phyloP scores from a whole-genome alignment of 2,888 invertebrate species.

The Griposia aprilina region DNA sequence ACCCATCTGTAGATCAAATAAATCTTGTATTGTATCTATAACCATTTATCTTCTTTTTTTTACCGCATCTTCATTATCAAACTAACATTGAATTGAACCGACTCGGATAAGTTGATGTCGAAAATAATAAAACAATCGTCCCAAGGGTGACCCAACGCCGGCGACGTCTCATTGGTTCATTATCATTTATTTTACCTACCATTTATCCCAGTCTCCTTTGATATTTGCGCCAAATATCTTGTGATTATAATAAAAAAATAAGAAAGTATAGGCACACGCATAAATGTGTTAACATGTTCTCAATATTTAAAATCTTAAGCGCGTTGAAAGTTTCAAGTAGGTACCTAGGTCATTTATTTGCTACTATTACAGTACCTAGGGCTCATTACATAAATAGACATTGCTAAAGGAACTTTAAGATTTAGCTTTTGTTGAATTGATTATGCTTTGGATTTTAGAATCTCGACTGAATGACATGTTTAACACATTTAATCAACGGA shows the following conservation, averaged over 20 bases:
- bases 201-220: not conserved
- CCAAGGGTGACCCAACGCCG: not conserved
- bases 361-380: not conserved
- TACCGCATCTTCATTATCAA: not conserved
- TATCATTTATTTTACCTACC: not conserved
- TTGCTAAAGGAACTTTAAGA: too few species aligned
- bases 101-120: not conserved
- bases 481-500: not conserved
- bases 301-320: not conserved
- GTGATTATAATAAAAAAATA: not conserved
- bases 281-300: not conserved
- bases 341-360: not conserved
- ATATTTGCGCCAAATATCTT: slow-evolving; percentile 1
- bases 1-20: not conserved
- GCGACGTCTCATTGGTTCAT: not conserved
- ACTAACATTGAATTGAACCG: not conserved
- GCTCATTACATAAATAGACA: not conserved
- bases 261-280: not conserved
- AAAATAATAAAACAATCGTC: not conserved
- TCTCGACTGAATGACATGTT: not conserved
- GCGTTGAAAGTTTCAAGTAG: not conserved
- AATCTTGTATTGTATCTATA: not conserved
- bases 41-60: not conserved
- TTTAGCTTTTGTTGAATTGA: not conserved
- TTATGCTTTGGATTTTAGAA: not conserved